phyloP scores from a whole-genome alignment of 2,888 invertebrate genomes.

The Cyaniris semiargus region DNA sequence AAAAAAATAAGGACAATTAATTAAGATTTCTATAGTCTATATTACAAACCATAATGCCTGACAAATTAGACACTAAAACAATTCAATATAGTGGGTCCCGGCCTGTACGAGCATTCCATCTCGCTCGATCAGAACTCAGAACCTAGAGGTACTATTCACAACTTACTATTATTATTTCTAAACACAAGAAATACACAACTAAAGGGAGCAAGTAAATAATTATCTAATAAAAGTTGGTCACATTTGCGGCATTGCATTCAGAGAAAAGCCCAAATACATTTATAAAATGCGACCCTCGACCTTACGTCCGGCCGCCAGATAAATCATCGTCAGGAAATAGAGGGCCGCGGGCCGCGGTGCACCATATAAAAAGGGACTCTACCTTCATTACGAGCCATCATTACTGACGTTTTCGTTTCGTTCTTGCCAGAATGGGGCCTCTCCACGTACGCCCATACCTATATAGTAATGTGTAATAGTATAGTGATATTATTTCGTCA shows the following conservation, averaged over 20 bases:
- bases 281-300: slow-evolving; percentile 76
- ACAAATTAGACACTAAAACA: too few species aligned
- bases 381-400: slow-evolving; percentile 3
- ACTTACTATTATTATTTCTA: too few species aligned
- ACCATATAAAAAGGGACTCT: slow-evolving; percentile 32
- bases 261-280: slow-evolving; percentile 69
- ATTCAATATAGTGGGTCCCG: too few species aligned
- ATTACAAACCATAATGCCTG: too few species aligned
- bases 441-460: not conserved
- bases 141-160: too few species aligned
- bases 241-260: slow-evolving; percentile 9
- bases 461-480: not conserved
- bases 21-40: too few species aligned
- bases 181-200: too few species aligned
- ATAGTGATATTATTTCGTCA: too few species aligned
- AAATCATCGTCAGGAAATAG: slow-evolving; percentile 77
- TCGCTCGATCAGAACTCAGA: too few species aligned
- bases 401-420: not conserved
- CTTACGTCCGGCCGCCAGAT: slow-evolving; percentile 66
- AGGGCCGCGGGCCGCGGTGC: slow-evolving; percentile 61
- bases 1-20: too few species aligned
- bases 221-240: not conserved
- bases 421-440: not conserved
- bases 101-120: too few species aligned
- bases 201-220: not conserved